Base-by-base conservation (phyloP, 2,888 invertebrate genomes). In the Elysia crispata region DNA sequence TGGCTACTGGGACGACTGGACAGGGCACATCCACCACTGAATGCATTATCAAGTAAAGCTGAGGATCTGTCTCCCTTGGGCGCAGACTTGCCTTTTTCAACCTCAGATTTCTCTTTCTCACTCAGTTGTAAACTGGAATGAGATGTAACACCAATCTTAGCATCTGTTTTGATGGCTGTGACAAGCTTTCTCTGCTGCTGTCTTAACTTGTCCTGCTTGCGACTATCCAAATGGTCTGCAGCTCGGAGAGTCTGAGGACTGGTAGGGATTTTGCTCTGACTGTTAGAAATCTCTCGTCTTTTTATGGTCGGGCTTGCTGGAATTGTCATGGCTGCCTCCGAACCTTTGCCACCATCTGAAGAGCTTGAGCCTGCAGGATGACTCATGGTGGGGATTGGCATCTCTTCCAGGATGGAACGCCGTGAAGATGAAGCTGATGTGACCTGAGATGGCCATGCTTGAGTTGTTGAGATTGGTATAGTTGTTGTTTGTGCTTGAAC, bases 131-230 rank as follows among this genome's bases (percentile, higher is more conserved):
- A 41, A 41, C 41, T 41, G 41, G 41, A 6, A 41, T 20, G 11
- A 57, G 60, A 57, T 20, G n/a, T 25, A 60, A 60, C 57, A 25
- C 80, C 78, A 30, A 79, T 62, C 64, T 81, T 81, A 20, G 82
- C 66, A 60, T 79, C 81, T n/a, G 83, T 79, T 60, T 79, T 83
- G 67, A 83, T 83, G 49, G 83, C 83, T 20, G 77, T 77, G 25
- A 83, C 78, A 23, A 83, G 75, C 64, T 81, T 83, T 54, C 83
- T 83, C 77, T 83, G 83, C 60, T 83, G 81, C 50, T 79, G 74
- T 23, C 67, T 57, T 64, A 81, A 83, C 23, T 73, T 76, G 30
- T 83, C 79, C 3, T 41, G 41, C 8, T 81, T 79, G 8, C 83
- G 77, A 49, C 41, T 75, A 31, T 81, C 82, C 1, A 20, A n/a